Conservation (phyloP, 2,888 invertebrate species). For the Antheraea assamensis region DNA sequence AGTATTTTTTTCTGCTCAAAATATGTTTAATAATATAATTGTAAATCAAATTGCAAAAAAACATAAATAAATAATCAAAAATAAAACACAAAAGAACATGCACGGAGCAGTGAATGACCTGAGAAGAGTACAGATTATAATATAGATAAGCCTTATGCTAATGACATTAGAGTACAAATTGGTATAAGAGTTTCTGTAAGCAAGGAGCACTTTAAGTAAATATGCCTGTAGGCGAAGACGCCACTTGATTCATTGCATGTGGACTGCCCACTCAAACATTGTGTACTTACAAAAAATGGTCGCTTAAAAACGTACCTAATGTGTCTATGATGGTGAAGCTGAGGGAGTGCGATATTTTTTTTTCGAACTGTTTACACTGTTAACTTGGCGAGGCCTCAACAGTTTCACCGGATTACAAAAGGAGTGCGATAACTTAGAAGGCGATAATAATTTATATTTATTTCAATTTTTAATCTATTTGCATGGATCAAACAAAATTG, state of each 20-base stretch:
- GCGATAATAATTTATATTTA: neutral
- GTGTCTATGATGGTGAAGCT: neutral
- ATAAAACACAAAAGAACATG: conserved; percentile 41
- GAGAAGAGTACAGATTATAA: conserved; percentile 34
- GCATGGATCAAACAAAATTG: neutral
- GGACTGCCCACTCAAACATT: conserved; percentile 41
- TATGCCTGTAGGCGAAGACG: conserved; percentile 68
- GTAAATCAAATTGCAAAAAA: conserved; percentile 32
- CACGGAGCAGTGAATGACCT: conserved; percentile 65
- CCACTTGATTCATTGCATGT: conserved; percentile 67
- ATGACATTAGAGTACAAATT: conserved; percentile 46
- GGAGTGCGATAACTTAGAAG: neutral
- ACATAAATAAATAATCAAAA: conserved; percentile 33
- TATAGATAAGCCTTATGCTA: conserved; percentile 42
- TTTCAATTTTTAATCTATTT: neutral
- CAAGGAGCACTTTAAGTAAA: conserved; percentile 60
- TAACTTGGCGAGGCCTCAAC: no score
- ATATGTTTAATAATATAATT: neutral
- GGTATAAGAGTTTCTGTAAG: conserved; percentile 42
- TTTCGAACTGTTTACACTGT: no score
- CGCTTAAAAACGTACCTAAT: conserved; percentile 16
- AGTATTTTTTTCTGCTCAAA: neutral
- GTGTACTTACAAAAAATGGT: conserved; percentile 20
- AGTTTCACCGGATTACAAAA: no score
- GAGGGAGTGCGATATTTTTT: neutral